Evolutionary conservation across 2,888 invertebrate species (phyloP).

Genomic region (Parapristionchus giblindavisi): DNA sequence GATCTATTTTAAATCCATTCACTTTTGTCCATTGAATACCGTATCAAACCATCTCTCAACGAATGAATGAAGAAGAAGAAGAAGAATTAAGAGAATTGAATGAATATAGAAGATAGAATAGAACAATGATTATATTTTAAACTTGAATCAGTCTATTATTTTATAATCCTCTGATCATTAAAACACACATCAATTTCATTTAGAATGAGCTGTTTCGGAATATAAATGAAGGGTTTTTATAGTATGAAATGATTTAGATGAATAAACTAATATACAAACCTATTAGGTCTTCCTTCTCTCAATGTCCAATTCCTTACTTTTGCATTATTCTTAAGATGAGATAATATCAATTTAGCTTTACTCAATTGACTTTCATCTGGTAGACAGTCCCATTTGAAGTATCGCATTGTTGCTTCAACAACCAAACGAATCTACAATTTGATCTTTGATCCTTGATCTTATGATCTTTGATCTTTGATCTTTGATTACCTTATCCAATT

Average conservation of each 20-base stretch:
- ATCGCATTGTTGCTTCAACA: slow-evolving; percentile 65
- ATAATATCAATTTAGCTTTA: slow-evolving; percentile 59
- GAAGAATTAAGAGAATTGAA: background rate
- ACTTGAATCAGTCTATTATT: too few relatives aligned
- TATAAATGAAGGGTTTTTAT: too few relatives aligned
- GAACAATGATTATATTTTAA: too few relatives aligned
- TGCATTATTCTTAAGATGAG: slow-evolving; percentile 69
- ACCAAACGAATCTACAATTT: slow-evolving; percentile 64
- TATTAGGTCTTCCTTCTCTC: slow-evolving; percentile 66
- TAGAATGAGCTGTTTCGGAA: too few relatives aligned
- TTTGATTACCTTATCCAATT: slow-evolving; percentile 61
- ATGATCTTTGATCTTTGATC: background rate
- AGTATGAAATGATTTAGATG: too few relatives aligned
- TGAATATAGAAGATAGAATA: too few relatives aligned
- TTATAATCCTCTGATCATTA: too few relatives aligned
- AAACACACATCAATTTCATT: too few relatives aligned
- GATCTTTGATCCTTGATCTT: background rate
- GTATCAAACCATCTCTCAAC: slow-evolving; percentile 33
- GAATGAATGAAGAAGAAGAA: slow-evolving; percentile 8
- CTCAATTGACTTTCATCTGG: slow-evolving; percentile 64
- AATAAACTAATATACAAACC: slow-evolving; percentile 44
- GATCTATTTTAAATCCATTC: slow-evolving; percentile 6
- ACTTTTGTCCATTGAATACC: background rate
- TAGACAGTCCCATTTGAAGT: slow-evolving; percentile 68
- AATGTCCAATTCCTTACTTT: slow-evolving; percentile 69